Base-by-base conservation (phyloP, 2,113 vertebrate species). In the Prolemur simus region DNA sequence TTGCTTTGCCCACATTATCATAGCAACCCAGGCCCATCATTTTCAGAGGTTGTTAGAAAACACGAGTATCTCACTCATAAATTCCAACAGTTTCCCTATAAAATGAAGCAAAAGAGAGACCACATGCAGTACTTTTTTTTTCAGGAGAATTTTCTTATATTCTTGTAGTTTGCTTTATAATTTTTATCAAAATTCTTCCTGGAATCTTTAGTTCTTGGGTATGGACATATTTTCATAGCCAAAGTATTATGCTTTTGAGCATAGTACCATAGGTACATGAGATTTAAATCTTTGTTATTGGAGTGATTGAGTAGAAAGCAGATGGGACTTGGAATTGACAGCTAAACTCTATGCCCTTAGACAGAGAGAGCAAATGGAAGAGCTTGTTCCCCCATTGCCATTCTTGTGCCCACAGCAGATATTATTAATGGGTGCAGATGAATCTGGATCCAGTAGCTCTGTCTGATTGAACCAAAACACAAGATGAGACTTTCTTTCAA, bases 101-200 rank as follows among this genome's bases (percentile, higher is more conserved):
- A 94, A 82, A 85, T 8, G 34, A 66, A 69, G 39, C 15, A 52
- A 91, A 69, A 93, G 25, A 68, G 49, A 83, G 18, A 68, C 34
- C 10, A 34, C 1, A 2, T 15, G 25, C 5, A 82, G 4, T 3
- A 37, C 52, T 86, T 71, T 83, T 83, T 83, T 45, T 63, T 52
- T 66, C 25, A 77, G 63, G 52, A 77, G 39, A 68, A n/a, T 77
- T 84, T 58, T 49, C 34, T 78, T 80, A 45, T 21, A 39, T 74
- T 87, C 54, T 27, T 88, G 1, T 7, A 73, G 39, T 54, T 91
- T 69, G 4, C 64, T 73, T 58, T 32, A 47, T 27, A 6, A 39
- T 54, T 86, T 92, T 87, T 27, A 90, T 60, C n/a, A 34, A 89
- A 95, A 73, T 58, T 25, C 25, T 96, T 88, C 56, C 69, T 83